These are phyloP conservation scores for Drosophila mimetica DNA, from an alignment of 2,888 invertebrate genomes.

Conservation along the genomic window DNA sequence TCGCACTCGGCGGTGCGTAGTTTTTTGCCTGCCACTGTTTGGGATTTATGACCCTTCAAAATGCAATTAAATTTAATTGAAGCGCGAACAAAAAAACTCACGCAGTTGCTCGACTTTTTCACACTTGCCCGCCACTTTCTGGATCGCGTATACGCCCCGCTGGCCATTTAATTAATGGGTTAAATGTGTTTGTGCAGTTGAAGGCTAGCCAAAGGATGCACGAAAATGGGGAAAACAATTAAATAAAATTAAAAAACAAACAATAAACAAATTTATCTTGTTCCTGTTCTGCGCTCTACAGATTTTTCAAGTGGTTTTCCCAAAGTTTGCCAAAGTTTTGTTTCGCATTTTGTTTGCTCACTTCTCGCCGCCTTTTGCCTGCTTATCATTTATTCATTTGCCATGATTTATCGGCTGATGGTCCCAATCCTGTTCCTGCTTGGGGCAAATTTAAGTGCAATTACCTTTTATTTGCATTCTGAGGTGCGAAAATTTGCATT, in stretches of 20 bases:
- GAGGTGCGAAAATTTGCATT: constrained; percentile 62
- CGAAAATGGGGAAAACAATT: constrained; percentile 12
- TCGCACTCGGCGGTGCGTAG: constrained; percentile 24
- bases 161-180: constrained; percentile 72
- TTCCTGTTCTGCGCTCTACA: neutral
- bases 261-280: constrained; percentile 29
- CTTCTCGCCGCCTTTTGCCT: constrained; percentile 36
- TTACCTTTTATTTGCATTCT: constrained; percentile 54
- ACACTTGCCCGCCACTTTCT: constrained; percentile 41
- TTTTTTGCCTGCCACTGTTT: constrained; percentile 59
- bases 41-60: constrained; percentile 81
- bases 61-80: constrained; percentile 82
- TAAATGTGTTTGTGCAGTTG: constrained; percentile 45
- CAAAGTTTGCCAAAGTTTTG: constrained; percentile 18
- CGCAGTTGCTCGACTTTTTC: constrained; percentile 62
- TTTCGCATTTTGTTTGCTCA: constrained; percentile 4
- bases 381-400: constrained; percentile 71
- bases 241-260: constrained; percentile 5
- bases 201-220: constrained; percentile 3
- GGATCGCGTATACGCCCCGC: constrained; percentile 58
- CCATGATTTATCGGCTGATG: constrained; percentile 61
- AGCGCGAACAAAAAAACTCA: constrained; percentile 64
- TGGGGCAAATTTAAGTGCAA: constrained; percentile 45
- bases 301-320: constrained; percentile 42
- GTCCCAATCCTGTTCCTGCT: constrained; percentile 15